phyloP scores from a whole-genome alignment of 2,113 vertebrate genomes.

The Ranitomeya variabilis region DNA sequence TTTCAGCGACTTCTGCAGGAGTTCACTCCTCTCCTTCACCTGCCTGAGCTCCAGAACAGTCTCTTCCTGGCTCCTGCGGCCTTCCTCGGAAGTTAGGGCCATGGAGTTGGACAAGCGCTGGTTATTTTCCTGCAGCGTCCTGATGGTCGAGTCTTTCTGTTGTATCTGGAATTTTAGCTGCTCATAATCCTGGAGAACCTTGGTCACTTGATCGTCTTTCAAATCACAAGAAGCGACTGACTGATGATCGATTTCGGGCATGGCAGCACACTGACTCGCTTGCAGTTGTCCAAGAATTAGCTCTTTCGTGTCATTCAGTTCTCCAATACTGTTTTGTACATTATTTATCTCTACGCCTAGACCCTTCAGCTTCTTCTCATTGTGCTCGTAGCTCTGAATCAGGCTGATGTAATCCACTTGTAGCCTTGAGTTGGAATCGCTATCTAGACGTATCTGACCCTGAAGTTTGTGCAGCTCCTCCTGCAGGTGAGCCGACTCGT shows the following conservation, averaged over 20 bases:
- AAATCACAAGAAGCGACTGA: slow-evolving; percentile 40
- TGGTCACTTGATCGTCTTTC: not conserved
- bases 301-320: slow-evolving; percentile 88
- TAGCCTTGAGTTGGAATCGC: slow-evolving; percentile 83
- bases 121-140: slow-evolving; percentile 92
- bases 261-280: slow-evolving; percentile 45
- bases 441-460: slow-evolving; percentile 84
- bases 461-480: slow-evolving; percentile 90
- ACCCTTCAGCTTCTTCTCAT: slow-evolving; percentile 83
- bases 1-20: slow-evolving; percentile 84
- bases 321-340: slow-evolving; percentile 89
- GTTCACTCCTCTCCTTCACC: slow-evolving; percentile 78
- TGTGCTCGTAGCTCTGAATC: slow-evolving; percentile 92
- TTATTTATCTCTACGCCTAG: slow-evolving; percentile 88
- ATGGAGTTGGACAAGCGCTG: slow-evolving; percentile 82
- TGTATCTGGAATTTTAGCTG: slow-evolving; percentile 73
- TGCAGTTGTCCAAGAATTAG: slow-evolving; percentile 82
- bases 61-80: slow-evolving; percentile 74
- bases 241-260: slow-evolving; percentile 37
- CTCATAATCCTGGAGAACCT: slow-evolving; percentile 70
- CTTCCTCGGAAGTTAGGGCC: slow-evolving; percentile 77
- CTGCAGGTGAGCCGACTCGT: slow-evolving; percentile 92
- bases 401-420: slow-evolving; percentile 89
- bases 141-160: slow-evolving; percentile 80
- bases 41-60: slow-evolving; percentile 76